These are phyloP conservation scores for Sitodiplosis mosellana DNA, from an alignment of 1,140 invertebrate genomes.

Conservation along the genomic window DNA sequence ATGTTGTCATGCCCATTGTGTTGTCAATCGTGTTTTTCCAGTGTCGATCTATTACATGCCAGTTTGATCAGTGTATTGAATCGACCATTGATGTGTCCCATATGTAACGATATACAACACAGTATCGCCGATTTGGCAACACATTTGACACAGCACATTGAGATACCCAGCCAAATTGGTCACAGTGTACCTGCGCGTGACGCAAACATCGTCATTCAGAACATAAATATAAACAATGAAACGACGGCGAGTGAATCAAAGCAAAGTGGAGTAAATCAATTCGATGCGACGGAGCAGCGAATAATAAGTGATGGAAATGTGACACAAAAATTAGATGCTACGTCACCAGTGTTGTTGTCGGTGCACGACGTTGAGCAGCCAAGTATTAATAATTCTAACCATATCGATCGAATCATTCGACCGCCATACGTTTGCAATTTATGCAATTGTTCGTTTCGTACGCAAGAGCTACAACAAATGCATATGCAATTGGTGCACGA, in stretches of 20 bases:
- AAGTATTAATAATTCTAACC: neutral
- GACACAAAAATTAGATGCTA: neutral
- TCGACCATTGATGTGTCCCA: slow-evolving; percentile 48
- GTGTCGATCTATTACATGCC: slow-evolving; percentile 44
- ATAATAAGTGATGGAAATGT: neutral
- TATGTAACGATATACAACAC: slow-evolving; percentile 50
- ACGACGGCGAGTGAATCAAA: neutral
- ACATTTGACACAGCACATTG: slow-evolving; percentile 38
- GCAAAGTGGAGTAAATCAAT: neutral
- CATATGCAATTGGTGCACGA: slow-evolving; percentile 57
- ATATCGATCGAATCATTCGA: neutral
- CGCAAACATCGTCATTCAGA: slow-evolving; percentile 1
- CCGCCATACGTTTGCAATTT: slow-evolving; percentile 32
- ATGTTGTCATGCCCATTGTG: slow-evolving; percentile 51
- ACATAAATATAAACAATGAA: slow-evolving; percentile 5
- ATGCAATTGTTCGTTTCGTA: slow-evolving; percentile 50
- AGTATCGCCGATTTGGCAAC: slow-evolving; percentile 72
- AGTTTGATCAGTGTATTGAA: slow-evolving; percentile 55
- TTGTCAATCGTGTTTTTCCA: slow-evolving; percentile 46
- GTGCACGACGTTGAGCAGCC: neutral
- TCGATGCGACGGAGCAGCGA: neutral
- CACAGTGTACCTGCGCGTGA: neutral
- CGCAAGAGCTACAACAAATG: slow-evolving; percentile 45
- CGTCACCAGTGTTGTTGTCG: neutral
- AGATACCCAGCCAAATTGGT: slow-evolving; percentile 31